Conservation (phyloP, 1,140 invertebrate genomes). For the Marisa cornuarietis region DNA sequence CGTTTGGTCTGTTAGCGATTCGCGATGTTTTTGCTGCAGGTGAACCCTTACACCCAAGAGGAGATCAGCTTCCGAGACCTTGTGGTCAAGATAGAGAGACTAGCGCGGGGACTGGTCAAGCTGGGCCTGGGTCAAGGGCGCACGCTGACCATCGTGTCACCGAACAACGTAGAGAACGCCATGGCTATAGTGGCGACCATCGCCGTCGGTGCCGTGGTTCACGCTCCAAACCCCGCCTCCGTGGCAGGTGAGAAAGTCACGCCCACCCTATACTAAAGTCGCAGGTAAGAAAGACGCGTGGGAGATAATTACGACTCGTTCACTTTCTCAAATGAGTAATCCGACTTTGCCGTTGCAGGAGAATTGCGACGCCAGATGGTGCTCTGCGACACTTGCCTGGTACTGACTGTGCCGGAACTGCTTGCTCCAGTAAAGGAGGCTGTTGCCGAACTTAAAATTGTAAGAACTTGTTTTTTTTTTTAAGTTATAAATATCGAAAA, state of each 20-base stretch:
- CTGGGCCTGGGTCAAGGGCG: not conserved
- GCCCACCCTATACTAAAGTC: not conserved
- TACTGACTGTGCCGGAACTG: not conserved
- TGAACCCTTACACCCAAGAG: not conserved
- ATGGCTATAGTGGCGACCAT: not conserved
- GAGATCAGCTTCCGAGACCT: not conserved
- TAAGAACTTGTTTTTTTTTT: not conserved
- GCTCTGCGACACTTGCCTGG: not conserved
- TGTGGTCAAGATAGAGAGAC: not conserved
- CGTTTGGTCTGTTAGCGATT: no score
- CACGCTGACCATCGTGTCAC: not conserved
- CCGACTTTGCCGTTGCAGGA: not conserved
- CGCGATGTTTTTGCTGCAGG: not conserved
- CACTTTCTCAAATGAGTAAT: no score
- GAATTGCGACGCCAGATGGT: not conserved
- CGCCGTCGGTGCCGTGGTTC: not conserved
- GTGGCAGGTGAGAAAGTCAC: not conserved
- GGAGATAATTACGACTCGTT: no score
- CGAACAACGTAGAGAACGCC: slow-evolving; percentile 1
- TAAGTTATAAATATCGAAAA: not conserved
- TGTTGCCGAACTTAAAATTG: not conserved
- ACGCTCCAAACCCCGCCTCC: not conserved
- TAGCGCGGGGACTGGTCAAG: not conserved
- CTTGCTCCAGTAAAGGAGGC: not conserved
- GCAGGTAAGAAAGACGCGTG: no score